Conservation (phyloP, 2,888 invertebrate species). For the Dicyrtomina minuta region DNA sequence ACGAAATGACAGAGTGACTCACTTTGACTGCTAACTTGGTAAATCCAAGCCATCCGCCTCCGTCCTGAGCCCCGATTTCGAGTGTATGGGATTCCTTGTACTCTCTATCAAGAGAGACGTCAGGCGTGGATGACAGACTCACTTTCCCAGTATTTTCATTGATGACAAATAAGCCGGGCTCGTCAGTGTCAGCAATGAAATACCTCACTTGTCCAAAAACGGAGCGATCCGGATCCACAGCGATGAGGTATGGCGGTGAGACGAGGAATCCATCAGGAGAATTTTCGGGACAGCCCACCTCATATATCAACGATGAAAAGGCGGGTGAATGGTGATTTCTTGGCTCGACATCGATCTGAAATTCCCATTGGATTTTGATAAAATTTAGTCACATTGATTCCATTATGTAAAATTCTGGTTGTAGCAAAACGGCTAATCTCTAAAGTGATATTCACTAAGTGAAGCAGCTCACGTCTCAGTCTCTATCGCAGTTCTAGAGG, state of each 20-base stretch:
- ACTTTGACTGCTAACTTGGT: constrained; percentile 76
- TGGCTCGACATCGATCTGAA: constrained; percentile 65
- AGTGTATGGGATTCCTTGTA: constrained; percentile 49
- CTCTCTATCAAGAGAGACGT: constrained; percentile 51
- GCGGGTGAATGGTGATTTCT: constrained; percentile 77
- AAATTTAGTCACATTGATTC: constrained; percentile 2
- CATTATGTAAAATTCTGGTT: constrained; percentile 9
- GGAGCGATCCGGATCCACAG: constrained; percentile 79
- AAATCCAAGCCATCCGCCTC: constrained; percentile 75
- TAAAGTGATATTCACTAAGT: neutral
- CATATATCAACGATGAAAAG: constrained; percentile 75
- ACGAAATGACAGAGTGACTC: constrained; percentile 52
- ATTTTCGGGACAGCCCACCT: constrained; percentile 80
- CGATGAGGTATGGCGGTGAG: constrained; percentile 67
- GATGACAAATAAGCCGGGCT: constrained; percentile 57
- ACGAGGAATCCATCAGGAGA: constrained; percentile 73
- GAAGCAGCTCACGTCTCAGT: neutral
- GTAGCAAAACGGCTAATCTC: constrained; percentile 18
- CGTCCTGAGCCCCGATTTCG: constrained; percentile 75
- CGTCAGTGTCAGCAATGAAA: constrained; percentile 63
- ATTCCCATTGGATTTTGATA: too few relatives aligned
- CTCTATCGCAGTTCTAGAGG: neutral
- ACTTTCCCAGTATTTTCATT: constrained; percentile 58
- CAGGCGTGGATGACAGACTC: constrained; percentile 42
- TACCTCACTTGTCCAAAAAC: constrained; percentile 69